These are phyloP conservation scores for Synchiropus splendidus DNA, from an alignment of 2,113 vertebrate genomes.

Conservation along the genomic window DNA sequence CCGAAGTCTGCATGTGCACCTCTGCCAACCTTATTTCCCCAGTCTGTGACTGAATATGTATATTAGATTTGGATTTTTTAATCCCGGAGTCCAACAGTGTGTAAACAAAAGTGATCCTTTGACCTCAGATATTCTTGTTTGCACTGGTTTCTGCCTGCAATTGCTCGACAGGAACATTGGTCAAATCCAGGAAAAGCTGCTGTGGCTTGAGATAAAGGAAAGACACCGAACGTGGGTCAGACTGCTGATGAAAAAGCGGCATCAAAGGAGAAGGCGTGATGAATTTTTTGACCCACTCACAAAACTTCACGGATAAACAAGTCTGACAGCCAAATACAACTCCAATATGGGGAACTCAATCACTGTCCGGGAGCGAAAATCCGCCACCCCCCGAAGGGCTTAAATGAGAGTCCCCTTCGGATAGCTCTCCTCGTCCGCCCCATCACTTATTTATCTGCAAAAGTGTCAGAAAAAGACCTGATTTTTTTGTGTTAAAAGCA, in stretches of 20 bases:
- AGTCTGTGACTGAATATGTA: constrained; percentile 22
- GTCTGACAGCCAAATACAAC: constrained; percentile 62
- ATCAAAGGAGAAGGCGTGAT: constrained; percentile 26
- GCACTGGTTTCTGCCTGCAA: too few species aligned
- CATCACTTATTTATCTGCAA: constrained; percentile 57
- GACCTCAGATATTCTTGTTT: too few species aligned
- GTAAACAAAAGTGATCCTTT: too few species aligned
- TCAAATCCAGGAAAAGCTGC: constrained; percentile 1
- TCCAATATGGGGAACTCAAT: constrained; percentile 69
- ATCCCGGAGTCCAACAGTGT: constrained; percentile 1
- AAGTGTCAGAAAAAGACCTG: constrained; percentile 22
- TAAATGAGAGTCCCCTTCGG: constrained; percentile 51
- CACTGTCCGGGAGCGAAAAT: constrained; percentile 48
- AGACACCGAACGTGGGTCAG: constrained; percentile 37
- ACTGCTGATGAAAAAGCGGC: constrained; percentile 58
- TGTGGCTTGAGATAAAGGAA: constrained; percentile 34
- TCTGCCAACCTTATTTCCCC: too few species aligned
- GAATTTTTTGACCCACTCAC: constrained; percentile 24
- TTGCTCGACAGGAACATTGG: too few species aligned
- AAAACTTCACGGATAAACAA: constrained; percentile 62
- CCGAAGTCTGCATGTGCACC: too few species aligned
- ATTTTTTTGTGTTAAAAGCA: constrained; percentile 32
- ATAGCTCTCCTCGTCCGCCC: constrained; percentile 39
- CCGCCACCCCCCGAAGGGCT: constrained; percentile 53
- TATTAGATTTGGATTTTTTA: constrained; percentile 10